Evolutionary conservation across 2,888 invertebrate species (phyloP).

Genomic region (Lepas anatifera): DNA sequence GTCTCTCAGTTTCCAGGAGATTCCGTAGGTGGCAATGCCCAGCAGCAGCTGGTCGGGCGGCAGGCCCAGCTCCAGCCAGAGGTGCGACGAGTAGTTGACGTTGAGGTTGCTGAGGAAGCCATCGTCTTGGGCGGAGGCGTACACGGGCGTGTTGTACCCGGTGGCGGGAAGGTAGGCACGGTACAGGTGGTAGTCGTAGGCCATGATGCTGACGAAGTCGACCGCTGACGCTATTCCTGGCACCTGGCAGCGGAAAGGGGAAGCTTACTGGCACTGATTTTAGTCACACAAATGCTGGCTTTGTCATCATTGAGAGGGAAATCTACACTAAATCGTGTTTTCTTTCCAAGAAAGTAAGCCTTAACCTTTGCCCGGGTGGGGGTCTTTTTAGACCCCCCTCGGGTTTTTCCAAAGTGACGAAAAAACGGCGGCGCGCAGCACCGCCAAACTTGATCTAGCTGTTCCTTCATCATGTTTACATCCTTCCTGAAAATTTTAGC

Average conservation of each 20-base stretch:
- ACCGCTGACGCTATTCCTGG: constrained; percentile 29
- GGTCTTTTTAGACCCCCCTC: too few relatives aligned
- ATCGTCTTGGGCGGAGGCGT: constrained; percentile 24
- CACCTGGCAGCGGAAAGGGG: constrained; percentile 30
- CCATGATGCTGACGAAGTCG: constrained; percentile 33
- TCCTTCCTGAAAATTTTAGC: too few relatives aligned
- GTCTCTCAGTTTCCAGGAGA: not conserved
- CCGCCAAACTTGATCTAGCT: too few relatives aligned
- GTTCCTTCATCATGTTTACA: too few relatives aligned
- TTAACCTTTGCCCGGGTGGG: too few relatives aligned
- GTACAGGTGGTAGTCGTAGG: constrained; percentile 33
- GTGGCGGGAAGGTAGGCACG: constrained; percentile 28
- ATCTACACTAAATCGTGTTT: too few relatives aligned
- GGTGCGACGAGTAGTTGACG: constrained; percentile 29
- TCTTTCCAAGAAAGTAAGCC: too few relatives aligned
- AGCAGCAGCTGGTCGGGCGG: constrained; percentile 31
- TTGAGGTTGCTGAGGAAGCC: constrained; percentile 26
- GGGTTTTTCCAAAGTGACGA: too few relatives aligned
- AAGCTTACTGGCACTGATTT: too few relatives aligned
- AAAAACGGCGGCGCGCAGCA: too few relatives aligned
- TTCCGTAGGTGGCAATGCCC: constrained; percentile 33
- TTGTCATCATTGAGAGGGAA: too few relatives aligned
- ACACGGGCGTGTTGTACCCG: constrained; percentile 33
- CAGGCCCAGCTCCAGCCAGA: constrained; percentile 30
- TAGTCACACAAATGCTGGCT: too few relatives aligned